Evolutionary conservation across 2,113 vertebrate genomes (phyloP), one percentile per base, ranked within the genome.

Genomic region (Bubo scandiacus): DNA sequence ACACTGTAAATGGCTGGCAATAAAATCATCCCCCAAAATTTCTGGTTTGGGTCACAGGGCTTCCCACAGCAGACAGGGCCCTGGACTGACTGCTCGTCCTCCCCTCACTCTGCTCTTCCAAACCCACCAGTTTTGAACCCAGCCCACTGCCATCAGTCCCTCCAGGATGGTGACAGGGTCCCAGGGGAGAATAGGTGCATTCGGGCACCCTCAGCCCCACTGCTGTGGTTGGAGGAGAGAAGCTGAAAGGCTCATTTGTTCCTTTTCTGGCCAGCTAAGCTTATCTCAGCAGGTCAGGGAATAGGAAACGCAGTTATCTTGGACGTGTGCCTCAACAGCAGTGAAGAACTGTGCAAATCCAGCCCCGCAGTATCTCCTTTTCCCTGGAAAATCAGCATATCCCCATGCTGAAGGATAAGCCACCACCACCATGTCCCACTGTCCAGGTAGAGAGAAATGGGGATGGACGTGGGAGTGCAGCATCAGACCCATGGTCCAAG

Each of bases 291-390:
- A 16, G 66, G 17, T 57, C 52, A 77, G 58, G 63, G 40, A 86
- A 22, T 4, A 15, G 13, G 30, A 86, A 81, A 72, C 3, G 2
- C 15, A 10, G 15, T 57, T 68, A 54, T 62, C n/a, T 73, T 30
- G 70, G 67, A 70, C 7, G 19, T 72, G 67, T 4, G 15, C 54
- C 54, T 26, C 71, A n/a, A 38, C 1, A n/a, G n/a, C 54, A 81
- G 19, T 1, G 4, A 80, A 72, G 51, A 13, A n/a, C 52, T 5
- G 2, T 9, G 38, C 38, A 59, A 59, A 78, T 9, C 54, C 17
- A 3, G n/a, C 36, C 57, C 75, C 2, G 0, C 0, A 0, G 10
- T 9, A 1, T 4, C 59, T 70, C 65, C 26, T 62, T 27, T 43
- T 80, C 43, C 67, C 29, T 1, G 10, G 32, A 66, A 88, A 49